Percentiles rank a stretch among this genome's conserved stretches.
Conservation (phyloP, 2,797 vertebrate species). For the Momotus momota region DNA sequence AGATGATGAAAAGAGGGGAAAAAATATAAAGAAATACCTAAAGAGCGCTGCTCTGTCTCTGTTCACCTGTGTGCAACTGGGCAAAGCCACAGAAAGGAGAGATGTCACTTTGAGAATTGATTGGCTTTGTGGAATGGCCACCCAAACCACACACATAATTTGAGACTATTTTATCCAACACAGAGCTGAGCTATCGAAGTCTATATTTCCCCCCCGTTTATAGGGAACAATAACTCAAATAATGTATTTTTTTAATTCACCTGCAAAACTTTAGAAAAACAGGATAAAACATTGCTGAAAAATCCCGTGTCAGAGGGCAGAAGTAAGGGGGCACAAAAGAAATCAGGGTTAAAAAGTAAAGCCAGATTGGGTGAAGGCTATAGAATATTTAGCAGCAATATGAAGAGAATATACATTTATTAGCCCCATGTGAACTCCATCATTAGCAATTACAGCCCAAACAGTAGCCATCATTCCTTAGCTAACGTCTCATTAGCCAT, state of each 20-base stretch:
- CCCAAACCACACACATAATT: not conserved
- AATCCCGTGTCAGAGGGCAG: not conserved
- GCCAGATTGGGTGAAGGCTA: not conserved
- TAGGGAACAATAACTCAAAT: not conserved
- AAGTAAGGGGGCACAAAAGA: not conserved
- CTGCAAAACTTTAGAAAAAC: not conserved
- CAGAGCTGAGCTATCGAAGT: not conserved
- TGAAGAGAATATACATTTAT: not conserved
- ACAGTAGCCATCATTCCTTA: not conserved
- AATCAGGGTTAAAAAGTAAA: not conserved
- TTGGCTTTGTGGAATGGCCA: not conserved
- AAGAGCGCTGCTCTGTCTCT: not conserved
- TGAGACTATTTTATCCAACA: not conserved
- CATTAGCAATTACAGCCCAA: not conserved
- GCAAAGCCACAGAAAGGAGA: not conserved
- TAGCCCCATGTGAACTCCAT: not conserved
- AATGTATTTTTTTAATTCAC: not conserved
- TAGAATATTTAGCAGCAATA: not conserved
- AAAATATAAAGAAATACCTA: not conserved
- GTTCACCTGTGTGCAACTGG: not conserved
- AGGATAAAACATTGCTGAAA: not conserved
- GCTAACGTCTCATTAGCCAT: not conserved
- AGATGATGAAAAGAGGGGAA: not conserved
- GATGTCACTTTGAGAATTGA: not conserved
- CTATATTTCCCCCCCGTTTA: too few species aligned